Evolutionary conservation across 2,113 vertebrate genomes (phyloP).

Genomic region (Tringa solitaria): DNA sequence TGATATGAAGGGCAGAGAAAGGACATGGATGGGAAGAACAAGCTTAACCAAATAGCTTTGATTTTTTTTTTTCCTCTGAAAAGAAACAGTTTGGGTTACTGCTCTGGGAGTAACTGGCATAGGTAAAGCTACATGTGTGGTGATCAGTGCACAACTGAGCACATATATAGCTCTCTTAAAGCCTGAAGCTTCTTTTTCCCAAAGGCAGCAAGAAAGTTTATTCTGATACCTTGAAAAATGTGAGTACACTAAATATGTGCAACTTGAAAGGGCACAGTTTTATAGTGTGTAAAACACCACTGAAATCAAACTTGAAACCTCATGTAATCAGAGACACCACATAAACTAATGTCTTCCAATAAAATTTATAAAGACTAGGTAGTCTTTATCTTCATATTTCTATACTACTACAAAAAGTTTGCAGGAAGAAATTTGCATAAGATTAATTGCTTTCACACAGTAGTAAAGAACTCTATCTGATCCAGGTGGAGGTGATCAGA

Average conservation of each 20-base stretch:
- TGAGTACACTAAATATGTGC: neutral
- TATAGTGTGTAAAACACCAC: neutral
- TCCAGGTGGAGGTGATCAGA: neutral
- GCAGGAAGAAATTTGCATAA: neutral
- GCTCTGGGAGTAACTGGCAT: neutral
- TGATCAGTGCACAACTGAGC: neutral
- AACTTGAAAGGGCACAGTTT: neutral
- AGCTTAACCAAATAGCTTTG: neutral
- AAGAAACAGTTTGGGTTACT: neutral
- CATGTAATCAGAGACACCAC: neutral
- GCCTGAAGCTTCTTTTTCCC: neutral
- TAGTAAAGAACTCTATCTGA: neutral
- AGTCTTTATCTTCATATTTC: neutral
- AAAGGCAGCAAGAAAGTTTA: neutral
- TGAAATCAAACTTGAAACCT: neutral
- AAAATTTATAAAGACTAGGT: neutral
- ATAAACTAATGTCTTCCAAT: neutral
- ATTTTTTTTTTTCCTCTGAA: neutral
- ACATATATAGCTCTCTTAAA: neutral
- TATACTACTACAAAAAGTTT: neutral
- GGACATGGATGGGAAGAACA: neutral
- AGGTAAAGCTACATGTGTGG: neutral
- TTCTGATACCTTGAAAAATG: neutral
- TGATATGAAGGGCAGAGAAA: neutral
- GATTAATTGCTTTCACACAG: neutral